phyloP scores from a whole-genome alignment of 2,797 vertebrate species.

The Enoplosus armatus region DNA sequence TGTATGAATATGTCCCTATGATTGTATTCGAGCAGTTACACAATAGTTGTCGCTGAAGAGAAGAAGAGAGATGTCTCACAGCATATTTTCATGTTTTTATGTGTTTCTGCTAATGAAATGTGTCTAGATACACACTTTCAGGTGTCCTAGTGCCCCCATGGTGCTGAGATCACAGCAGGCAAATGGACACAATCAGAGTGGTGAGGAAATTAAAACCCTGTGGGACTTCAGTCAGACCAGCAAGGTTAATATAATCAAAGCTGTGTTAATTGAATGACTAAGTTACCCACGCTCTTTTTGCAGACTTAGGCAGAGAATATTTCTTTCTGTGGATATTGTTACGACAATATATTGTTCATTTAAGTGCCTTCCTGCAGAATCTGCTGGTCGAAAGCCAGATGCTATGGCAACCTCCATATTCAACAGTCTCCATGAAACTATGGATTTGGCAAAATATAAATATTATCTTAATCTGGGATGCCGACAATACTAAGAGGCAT shows the following conservation, averaged over 20 bases:
- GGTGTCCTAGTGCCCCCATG: conserved; percentile 14
- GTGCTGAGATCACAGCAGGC: conserved; percentile 39
- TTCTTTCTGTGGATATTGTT: conserved; percentile 29
- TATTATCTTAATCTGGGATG: neutral
- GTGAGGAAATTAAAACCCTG: conserved; percentile 63
- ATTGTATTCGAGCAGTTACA: conserved; percentile 3
- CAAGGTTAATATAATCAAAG: conserved; percentile 66
- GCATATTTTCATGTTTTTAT: conserved; percentile 12
- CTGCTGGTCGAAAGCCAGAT: conserved; percentile 8
- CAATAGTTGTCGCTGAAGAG: neutral
- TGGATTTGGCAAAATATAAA: conserved; percentile 3
- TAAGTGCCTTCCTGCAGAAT: conserved; percentile 1
- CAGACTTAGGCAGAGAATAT: conserved; percentile 23
- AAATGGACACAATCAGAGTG: conserved; percentile 42
- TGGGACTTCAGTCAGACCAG: conserved; percentile 41
- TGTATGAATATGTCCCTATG: neutral
- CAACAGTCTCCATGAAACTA: neutral
- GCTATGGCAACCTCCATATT: conserved; percentile 10
- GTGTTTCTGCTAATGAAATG: conserved; percentile 24
- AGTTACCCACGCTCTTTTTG: conserved; percentile 34
- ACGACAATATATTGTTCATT: conserved; percentile 18
- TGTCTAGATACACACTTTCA: conserved; percentile 13
- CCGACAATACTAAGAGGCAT: conserved; percentile 13
- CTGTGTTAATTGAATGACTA: conserved; percentile 67
- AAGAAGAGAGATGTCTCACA: neutral